Conservation (phyloP, 2,797 vertebrate species). For the Hypotaenidia philippensis region DNA sequence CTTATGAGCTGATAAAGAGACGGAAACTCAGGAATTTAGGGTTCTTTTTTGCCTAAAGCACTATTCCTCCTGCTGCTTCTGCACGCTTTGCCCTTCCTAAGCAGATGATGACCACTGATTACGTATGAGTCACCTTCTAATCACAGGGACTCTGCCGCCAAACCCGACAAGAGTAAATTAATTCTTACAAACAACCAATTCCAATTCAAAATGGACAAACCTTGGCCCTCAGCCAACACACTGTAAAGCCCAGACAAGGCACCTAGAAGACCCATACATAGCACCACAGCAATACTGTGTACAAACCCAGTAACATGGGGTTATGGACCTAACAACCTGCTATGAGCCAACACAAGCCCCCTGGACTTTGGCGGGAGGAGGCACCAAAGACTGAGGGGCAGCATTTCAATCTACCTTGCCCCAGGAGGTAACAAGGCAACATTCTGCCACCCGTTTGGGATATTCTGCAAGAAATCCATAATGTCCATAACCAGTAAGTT, state of each 20-base stretch:
- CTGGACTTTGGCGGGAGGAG: neutral
- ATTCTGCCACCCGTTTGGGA: neutral
- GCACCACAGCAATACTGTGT: neutral
- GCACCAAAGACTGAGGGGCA: neutral
- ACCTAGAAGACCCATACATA: neutral
- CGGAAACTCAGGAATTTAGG: neutral
- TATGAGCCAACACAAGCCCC: fast-evolving
- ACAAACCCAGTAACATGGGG: neutral
- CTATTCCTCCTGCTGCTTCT: neutral
- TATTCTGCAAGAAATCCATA: neutral
- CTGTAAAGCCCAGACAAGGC: too few species aligned
- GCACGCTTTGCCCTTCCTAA: neutral
- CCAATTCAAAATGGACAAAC: neutral
- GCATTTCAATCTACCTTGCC: neutral
- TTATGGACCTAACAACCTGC: too few species aligned
- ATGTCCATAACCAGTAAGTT: neutral
- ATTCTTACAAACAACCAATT: neutral
- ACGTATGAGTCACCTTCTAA: neutral
- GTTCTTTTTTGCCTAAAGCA: neutral
- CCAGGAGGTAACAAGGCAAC: neutral
- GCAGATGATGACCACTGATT: neutral
- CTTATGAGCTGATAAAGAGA: neutral
- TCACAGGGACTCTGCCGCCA: neutral
- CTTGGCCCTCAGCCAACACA: neutral
- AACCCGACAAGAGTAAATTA: neutral